These are phyloP conservation scores for Eidolon helvum DNA, from an alignment of 2,113 vertebrate genomes.

Conservation along the genomic window DNA sequence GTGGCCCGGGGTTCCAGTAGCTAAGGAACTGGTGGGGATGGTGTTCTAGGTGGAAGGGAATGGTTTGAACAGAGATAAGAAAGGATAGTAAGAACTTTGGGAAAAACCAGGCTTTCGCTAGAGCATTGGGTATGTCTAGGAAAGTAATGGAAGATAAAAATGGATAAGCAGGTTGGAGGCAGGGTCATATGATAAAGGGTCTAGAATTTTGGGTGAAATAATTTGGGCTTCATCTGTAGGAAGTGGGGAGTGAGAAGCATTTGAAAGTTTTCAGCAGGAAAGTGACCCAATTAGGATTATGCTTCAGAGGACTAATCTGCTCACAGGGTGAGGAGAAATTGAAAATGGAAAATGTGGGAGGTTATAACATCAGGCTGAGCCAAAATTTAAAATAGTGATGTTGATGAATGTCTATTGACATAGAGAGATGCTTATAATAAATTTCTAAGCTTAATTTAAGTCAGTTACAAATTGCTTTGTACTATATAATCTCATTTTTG, in stretches of 20 bases:
- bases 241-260: neutral
- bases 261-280: neutral
- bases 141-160: neutral
- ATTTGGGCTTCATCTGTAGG: neutral
- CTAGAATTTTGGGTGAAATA: neutral
- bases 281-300: neutral
- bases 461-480: neutral
- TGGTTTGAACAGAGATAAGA: neutral
- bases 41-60: neutral
- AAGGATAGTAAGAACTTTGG: neutral
- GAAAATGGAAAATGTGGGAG: neutral
- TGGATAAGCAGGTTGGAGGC: neutral
- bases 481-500: neutral
- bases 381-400: neutral
- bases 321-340: neutral
- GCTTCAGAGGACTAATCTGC: neutral
- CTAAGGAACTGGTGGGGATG: neutral
- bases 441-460: neutral
- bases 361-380: neutral
- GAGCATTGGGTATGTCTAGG: neutral
- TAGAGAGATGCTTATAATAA: neutral
- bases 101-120: neutral
- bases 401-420: neutral
- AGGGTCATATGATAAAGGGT: neutral
- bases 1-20: neutral